A percentile compares a stretch with the other conserved stretches of the same genome.
phyloP scores from a whole-genome alignment of 2,888 invertebrate species.

The Microchrysa polita region DNA sequence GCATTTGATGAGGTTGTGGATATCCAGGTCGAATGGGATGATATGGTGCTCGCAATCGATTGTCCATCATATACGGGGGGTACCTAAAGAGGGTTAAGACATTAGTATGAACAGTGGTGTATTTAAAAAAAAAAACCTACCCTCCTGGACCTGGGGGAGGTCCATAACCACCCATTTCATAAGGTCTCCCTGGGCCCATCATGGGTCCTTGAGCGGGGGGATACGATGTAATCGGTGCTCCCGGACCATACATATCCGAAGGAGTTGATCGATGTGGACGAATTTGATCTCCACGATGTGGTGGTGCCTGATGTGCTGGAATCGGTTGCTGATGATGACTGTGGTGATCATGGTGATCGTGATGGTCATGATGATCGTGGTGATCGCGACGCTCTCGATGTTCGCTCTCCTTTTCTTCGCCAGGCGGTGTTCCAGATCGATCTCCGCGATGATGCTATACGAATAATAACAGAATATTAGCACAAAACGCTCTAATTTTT shows the following conservation, averaged over 20 bases:
- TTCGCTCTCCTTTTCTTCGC: constrained; percentile 67
- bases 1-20: constrained; percentile 47
- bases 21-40: constrained; percentile 50
- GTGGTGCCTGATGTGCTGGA: constrained; percentile 43
- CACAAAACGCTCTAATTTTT: neutral
- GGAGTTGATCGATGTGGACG: constrained; percentile 45
- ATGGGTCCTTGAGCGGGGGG: constrained; percentile 43
- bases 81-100: constrained; percentile 26
- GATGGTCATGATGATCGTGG: constrained; percentile 49
- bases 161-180: constrained; percentile 48
- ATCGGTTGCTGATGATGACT: constrained; percentile 51
- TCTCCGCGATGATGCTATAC: constrained; percentile 65
- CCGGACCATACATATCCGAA: constrained; percentile 45
- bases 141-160: constrained; percentile 41
- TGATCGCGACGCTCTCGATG: constrained; percentile 48
- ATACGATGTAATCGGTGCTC: constrained; percentile 41
- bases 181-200: constrained; percentile 46
- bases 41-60: constrained; percentile 48
- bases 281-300: constrained; percentile 32
- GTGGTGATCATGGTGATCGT: constrained; percentile 51
- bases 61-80: constrained; percentile 47
- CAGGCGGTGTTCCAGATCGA: constrained; percentile 76
- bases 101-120: neutral
- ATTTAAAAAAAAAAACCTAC: constrained; percentile 6
- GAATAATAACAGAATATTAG: too few relatives aligned